Base-by-base conservation (phyloP, 2,797 vertebrate genomes). In the Gallinago solitaria region DNA sequence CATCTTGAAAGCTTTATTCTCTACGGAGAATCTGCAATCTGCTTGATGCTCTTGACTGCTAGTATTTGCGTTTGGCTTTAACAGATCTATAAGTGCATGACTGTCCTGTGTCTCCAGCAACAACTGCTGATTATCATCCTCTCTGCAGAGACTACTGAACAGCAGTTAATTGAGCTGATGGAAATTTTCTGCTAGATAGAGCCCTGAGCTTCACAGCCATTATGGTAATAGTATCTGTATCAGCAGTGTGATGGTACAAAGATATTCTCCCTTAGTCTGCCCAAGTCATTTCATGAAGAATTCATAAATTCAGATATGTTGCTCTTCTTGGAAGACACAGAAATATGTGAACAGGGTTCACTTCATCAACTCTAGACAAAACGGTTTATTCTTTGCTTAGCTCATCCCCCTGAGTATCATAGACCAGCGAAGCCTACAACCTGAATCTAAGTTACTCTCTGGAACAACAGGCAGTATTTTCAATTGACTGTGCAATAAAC, bases 141-240 rank as follows among this genome's bases (percentile, higher is more conserved):
- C 7, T 61, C 83, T 94, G 64, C 77, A 88, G 70, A 67, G 77
- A 56, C 35, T 82, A 45, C 78, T 54, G 48, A 94, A 60, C 47
- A 76, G 59, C 80, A 74, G 53, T 77, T 90, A 82, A 64, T 28
- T 67, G 83, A 93, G 60, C 63, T 74, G 67, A 64, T 84, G 75
- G 69, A 84, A 84, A 33, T 90, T 86, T 94, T 93, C 80, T 94
- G 70, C 45, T 68, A 71, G 50, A 64, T 28, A 79, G 35, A 88
- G 21, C 9, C 54, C 28, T 21, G n/a, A n/a, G 19, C 87, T 92
- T 67, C 60, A 67, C 23, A 84, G 48, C 35, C 11, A 2, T 79
- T 70, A 51, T 1, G 10, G 39, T 67, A 60, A 43, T 45, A 80
- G 63, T 41, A 48, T 88, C 35, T 91, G 47, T 63, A 45, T 83